Evolutionary conservation across 1,140 invertebrate species (phyloP).

Genomic region (Diachasmimorpha longicaudata): DNA sequence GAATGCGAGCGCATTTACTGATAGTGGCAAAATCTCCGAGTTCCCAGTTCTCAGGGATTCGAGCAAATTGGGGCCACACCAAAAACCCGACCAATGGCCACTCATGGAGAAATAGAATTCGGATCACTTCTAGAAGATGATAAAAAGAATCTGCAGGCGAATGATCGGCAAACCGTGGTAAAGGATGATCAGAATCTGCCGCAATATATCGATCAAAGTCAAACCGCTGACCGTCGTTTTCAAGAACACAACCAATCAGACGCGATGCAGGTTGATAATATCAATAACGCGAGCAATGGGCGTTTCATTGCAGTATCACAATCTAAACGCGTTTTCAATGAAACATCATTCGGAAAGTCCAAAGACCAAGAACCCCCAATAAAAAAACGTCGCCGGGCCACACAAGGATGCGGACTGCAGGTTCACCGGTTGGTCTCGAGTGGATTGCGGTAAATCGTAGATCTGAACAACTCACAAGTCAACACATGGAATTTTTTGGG

Average conservation of each 20-base stretch:
- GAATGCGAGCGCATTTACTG: too few species aligned
- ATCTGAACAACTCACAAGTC: neutral
- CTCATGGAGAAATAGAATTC: too few species aligned
- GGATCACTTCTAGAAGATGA: too few species aligned
- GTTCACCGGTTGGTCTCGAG: neutral
- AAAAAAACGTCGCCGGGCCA: neutral
- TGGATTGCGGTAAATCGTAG: neutral
- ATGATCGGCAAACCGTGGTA: too few species aligned
- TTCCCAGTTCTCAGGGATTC: too few species aligned
- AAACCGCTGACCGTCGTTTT: neutral
- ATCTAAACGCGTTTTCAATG: neutral
- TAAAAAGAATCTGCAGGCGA: too few species aligned
- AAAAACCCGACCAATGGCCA: too few species aligned
- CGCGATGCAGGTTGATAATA: neutral
- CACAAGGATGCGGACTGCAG: neutral
- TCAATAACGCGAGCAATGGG: neutral
- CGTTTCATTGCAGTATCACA: neutral
- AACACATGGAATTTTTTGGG: neutral
- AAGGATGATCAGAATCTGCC: too few species aligned
- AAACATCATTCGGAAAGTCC: neutral
- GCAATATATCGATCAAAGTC: too few species aligned
- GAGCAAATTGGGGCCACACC: too few species aligned
- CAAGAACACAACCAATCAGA: neutral
- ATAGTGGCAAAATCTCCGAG: too few species aligned
- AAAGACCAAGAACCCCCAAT: neutral